A percentile compares a stretch with the other conserved stretches of the same genome.
phyloP scores from a whole-genome alignment of 2,888 invertebrate genomes.

The Drosophila quinaria region DNA sequence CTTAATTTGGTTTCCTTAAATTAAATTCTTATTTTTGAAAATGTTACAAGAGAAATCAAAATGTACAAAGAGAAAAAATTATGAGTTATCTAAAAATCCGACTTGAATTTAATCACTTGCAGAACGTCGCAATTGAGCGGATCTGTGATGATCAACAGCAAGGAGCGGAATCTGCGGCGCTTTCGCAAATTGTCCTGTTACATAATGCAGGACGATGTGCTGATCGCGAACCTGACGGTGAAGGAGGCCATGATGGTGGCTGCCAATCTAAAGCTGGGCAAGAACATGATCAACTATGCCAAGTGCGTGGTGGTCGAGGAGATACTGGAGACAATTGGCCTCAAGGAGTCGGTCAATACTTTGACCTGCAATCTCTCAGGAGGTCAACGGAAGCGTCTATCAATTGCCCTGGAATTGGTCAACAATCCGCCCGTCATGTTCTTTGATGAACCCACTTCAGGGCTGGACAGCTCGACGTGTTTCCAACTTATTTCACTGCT shows the following conservation, averaged over 20 bases:
- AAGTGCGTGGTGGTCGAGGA: conserved; percentile 94
- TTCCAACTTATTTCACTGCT: conserved; percentile 96
- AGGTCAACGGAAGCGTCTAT: conserved; percentile 95
- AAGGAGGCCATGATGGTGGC: conserved; percentile 96
- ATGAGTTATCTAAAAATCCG: no score
- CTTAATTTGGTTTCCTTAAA: no score
- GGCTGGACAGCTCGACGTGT: conserved; percentile 97
- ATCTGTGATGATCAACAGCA: conserved; percentile 94
- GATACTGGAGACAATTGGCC: conserved; percentile 93
- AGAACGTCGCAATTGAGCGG: conserved; percentile 95
- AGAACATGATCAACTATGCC: conserved; percentile 90
- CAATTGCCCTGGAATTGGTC: conserved; percentile 96
- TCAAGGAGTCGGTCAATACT: conserved; percentile 92
- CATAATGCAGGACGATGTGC: conserved; percentile 97
- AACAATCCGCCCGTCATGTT: conserved; percentile 99
- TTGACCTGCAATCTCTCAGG: conserved; percentile 94
- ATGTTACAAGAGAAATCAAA: no score
- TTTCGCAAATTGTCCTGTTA: conserved; percentile 98
- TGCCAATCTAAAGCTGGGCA: conserved; percentile 96
- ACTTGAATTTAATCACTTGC: conserved; percentile 38
- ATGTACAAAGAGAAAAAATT: no score
- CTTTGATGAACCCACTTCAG: conserved; percentile 97
- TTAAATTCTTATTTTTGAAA: no score
- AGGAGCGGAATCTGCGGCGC: conserved; percentile 93
- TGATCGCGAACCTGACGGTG: conserved; percentile 95